Percentiles rank a stretch among this genome's conserved stretches.
Evolutionary conservation across 2,797 vertebrate genomes (phyloP).

Genomic region (Glossophaga mutica): DNA sequence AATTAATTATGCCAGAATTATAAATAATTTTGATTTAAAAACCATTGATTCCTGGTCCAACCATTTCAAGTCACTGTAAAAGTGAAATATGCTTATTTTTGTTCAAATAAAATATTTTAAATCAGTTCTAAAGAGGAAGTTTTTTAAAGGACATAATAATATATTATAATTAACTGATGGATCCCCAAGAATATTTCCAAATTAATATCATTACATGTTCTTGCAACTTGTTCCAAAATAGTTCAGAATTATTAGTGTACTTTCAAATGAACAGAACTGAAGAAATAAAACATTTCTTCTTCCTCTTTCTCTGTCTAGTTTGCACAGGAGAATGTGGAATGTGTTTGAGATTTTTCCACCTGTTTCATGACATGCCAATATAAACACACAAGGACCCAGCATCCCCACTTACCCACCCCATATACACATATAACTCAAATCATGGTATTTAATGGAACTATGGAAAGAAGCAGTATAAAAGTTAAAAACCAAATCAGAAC

Average conservation of each 20-base stretch:
- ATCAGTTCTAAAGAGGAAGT: not conserved
- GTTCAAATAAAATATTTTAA: not conserved
- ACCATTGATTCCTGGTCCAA: not conserved
- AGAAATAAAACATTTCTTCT: not conserved
- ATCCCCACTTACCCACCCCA: not conserved
- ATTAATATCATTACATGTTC: not conserved
- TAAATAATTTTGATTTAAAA: not conserved
- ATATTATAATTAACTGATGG: not conserved
- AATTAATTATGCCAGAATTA: not conserved
- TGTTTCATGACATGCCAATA: not conserved
- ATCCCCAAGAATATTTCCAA: not conserved
- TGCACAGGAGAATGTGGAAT: not conserved
- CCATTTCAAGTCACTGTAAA: not conserved
- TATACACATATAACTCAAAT: not conserved
- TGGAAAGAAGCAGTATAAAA: not conserved
- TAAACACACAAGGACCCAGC: not conserved
- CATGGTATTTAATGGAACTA: not conserved
- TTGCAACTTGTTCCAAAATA: not conserved
- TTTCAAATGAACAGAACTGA: not conserved
- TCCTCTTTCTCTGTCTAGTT: not conserved
- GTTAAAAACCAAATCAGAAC: not conserved
- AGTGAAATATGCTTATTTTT: not conserved
- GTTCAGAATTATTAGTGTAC: not conserved
- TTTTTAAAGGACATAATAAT: not conserved
- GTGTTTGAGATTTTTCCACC: not conserved